Base-by-base conservation (phyloP, 2,888 invertebrate genomes). In the Theretra japonica region DNA sequence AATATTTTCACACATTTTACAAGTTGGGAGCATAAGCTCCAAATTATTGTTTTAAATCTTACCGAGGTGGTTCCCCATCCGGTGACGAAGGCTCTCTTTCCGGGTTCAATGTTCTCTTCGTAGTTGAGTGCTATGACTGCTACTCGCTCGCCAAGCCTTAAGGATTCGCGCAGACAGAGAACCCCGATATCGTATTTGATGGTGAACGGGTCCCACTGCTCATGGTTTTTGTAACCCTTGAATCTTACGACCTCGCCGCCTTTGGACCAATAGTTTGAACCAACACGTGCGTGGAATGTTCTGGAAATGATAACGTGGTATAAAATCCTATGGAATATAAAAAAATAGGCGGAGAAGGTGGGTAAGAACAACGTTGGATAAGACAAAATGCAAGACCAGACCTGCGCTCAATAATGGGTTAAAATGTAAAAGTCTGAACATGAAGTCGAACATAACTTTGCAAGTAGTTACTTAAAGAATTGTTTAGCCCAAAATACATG, bases 61-160 rank as follows among this genome's bases (percentile, higher is more conserved):
- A 83, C 85, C 76, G 21, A 73, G 5, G 75, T 59, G 28, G 68
- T 71, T 8, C 88, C 88, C 86, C 87, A 88, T n/a, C 88, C 88
- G 4, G 85, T 82, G 8, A 85, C 84, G 59, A 50, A 78, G 23
- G 78, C 65, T 1, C 73, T 8, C 17, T 73, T 77, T 0, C 74
- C 79, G 4, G 75, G 81, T 1, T 48, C 75, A 0, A 84, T 69
- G 11, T 41, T 41, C 58, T 68, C 72, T 0, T 80, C 68, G 17
- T 72, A 79, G 48, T 73, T 78, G 23, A 86, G 17, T 0, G 77
- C 59, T 0, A 84, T 76, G 1, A 72, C 15, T 0, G 72, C 72
- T 1, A 85, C 76, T 6, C 23, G 71, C 0, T 75, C 30, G 30
- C 68, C 74, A 5, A 81, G n/a, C 17, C n/a, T 11, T 2, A 88